These are phyloP conservation scores for Sitobion miscanthi DNA, from an alignment of 1,140 invertebrate genomes.

Conservation along the genomic window DNA sequence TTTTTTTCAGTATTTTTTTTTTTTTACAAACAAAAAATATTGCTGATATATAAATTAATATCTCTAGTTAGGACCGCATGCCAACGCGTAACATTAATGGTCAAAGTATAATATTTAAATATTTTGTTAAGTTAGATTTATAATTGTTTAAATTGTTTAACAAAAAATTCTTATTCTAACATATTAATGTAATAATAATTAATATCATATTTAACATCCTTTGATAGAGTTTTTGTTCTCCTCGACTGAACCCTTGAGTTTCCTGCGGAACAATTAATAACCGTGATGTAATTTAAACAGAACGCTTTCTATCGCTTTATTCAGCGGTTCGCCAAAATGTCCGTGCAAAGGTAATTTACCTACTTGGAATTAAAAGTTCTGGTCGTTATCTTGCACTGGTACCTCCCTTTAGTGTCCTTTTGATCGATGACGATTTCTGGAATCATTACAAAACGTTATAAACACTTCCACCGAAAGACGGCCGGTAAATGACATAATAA, in stretches of 20 bases:
- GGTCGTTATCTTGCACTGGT: constrained; percentile 46
- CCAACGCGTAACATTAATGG: constrained; percentile 15
- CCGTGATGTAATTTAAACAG: neutral
- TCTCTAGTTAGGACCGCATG: constrained; percentile 46
- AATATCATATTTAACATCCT: constrained; percentile 31
- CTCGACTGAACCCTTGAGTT: neutral
- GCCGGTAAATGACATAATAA: neutral
- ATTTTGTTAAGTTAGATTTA: constrained; percentile 52
- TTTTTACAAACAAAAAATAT: constrained; percentile 31
- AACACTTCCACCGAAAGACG: neutral
- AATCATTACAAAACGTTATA: constrained; percentile 26
- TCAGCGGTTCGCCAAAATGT: neutral
- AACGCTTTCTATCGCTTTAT: neutral
- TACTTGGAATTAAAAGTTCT: constrained; percentile 44
- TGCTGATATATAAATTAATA: constrained; percentile 47
- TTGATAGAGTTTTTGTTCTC: constrained; percentile 42
- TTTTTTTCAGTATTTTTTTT: constrained; percentile 20
- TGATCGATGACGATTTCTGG: constrained; percentile 21
- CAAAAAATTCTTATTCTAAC: constrained; percentile 32
- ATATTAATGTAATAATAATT: constrained; percentile 30
- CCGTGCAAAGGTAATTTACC: neutral
- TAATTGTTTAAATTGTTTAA: constrained; percentile 31
- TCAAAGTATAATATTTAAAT: constrained; percentile 27
- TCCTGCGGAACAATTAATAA: neutral
- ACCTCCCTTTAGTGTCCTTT: constrained; percentile 29